Conservation (phyloP, 2,113 vertebrate genomes). For the Percopsis transmontana region DNA sequence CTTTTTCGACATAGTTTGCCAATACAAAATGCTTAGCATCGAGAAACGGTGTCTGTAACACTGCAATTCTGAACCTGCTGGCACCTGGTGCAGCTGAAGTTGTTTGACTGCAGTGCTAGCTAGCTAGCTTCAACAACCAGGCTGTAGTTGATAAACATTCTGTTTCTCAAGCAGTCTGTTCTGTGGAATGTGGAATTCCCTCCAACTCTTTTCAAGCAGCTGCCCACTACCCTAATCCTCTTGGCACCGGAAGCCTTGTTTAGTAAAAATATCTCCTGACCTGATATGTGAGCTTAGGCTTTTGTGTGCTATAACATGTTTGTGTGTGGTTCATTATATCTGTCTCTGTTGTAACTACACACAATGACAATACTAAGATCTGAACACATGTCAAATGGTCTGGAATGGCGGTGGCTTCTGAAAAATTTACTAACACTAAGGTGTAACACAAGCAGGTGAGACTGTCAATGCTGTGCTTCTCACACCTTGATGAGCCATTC, state of each 20-base stretch:
- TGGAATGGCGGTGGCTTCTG: too few species aligned
- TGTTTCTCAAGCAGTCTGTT: constrained; percentile 5
- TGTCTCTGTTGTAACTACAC: constrained; percentile 12
- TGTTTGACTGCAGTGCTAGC: background rate
- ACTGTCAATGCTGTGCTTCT: background rate
- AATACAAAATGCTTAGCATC: background rate
- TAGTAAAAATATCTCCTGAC: constrained; percentile 57
- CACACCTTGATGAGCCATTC: background rate
- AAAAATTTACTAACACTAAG: background rate
- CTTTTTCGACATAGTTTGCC: background rate
- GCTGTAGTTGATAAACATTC: constrained; percentile 23
- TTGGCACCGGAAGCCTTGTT: constrained; percentile 54
- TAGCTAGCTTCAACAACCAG: background rate
- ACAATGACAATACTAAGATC: constrained; percentile 14
- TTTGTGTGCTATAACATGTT: constrained; percentile 44
- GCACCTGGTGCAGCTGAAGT: background rate
- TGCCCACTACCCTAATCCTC: constrained; percentile 55
- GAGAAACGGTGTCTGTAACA: background rate
- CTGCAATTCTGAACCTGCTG: too few species aligned
- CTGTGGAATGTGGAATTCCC: constrained; percentile 13
- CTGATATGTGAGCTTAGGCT: constrained; percentile 37
- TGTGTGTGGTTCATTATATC: constrained; percentile 20
- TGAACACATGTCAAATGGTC: too few species aligned
- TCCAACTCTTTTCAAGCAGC: constrained; percentile 22
- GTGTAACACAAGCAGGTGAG: background rate